Base-by-base conservation (phyloP, 2,113 vertebrate species). In the Oreotragus oreotragus region DNA sequence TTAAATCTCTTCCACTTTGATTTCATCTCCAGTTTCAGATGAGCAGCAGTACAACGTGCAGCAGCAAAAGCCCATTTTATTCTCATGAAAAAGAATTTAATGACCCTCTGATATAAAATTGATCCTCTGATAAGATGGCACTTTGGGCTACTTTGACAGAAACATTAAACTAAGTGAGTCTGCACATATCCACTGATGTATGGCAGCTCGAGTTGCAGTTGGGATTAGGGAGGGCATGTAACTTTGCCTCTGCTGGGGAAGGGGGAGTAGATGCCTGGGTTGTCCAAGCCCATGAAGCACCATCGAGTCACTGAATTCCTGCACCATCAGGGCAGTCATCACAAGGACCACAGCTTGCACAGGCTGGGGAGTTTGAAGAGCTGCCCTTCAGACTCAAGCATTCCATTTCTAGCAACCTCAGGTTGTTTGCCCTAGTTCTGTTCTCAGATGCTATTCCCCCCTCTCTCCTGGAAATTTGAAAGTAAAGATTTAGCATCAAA, bases 41-140 rank as follows among this genome's bases (percentile, higher is more conserved):
- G 96, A 98, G 97, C 89, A 84, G 95, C 84, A 94, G 95, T 97
- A 94, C 88, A 1, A 95, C 91, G 8, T 39, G 84, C 97, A 95
- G 95, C 90, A 93, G 98, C 84, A 91, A 98, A 98, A 98, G 96
- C 98, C 98, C 98, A 98, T 99, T 98, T 98, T 98, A 98, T 98
- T 98, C 98, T 97, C 98, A 96, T 98, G 97, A 97, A 98, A 98
- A 97, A 88, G 94, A 97, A 98, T 81, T 97, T 98, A 98, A 97
- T 97, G 90, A 97, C 97, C 97, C 98, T 97, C 97, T 97, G 98
- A 98, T 96, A 98, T 58, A 96, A 97, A 98, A 98, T 95, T 98
- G 98, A 98, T 98, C 98, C 97, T 96, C n/a, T 33, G 98, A 98
- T 98, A 64, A 0, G 62, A 49, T 47, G 97, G 53, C 83, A 98